These are phyloP conservation scores for Ammodytes marinus DNA, from an alignment of 2,113 vertebrate species.

Conservation along the genomic window DNA sequence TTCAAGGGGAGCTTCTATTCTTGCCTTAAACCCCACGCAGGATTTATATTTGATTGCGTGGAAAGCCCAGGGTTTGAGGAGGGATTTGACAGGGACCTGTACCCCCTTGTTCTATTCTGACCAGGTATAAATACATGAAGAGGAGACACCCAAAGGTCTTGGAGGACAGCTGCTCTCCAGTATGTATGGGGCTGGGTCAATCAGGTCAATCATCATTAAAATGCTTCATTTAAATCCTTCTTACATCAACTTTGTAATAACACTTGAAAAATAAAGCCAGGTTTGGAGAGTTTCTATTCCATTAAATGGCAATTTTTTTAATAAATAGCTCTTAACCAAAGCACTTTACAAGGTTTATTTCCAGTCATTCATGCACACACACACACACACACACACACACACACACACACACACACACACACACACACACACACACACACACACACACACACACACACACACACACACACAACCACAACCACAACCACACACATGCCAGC, in stretches of 20 bases:
- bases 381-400: too few species aligned
- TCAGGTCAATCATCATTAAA: slow-evolving; percentile 33
- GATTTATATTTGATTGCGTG: slow-evolving; percentile 79
- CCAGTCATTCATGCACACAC: too few species aligned
- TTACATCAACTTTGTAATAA: slow-evolving; percentile 67
- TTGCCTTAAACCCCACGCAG: slow-evolving; percentile 62
- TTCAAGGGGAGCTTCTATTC: slow-evolving; percentile 55
- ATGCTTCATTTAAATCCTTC: slow-evolving; percentile 57
- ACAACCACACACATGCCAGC: too few species aligned
- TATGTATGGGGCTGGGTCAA: slow-evolving; percentile 18
- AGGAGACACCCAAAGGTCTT: slow-evolving; percentile 46
- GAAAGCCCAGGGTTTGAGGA: slow-evolving; percentile 68
- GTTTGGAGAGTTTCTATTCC: slow-evolving; percentile 49
- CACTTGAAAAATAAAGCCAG: slow-evolving; percentile 57
- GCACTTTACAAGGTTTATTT: too few species aligned
- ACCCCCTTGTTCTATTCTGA: slow-evolving; percentile 26
- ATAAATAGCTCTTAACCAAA: too few species aligned
- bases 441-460: too few species aligned
- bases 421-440: too few species aligned
- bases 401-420: too few species aligned
- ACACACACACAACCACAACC: too few species aligned
- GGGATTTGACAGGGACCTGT: slow-evolving; percentile 69
- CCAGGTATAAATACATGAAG: slow-evolving; percentile 55
- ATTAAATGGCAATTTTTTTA: slow-evolving; percentile 13
- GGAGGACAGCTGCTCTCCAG: slow-evolving; percentile 46